Evolutionary conservation across 1,140 invertebrate species (phyloP).

Genomic region (Drosophila sucinea): DNA sequence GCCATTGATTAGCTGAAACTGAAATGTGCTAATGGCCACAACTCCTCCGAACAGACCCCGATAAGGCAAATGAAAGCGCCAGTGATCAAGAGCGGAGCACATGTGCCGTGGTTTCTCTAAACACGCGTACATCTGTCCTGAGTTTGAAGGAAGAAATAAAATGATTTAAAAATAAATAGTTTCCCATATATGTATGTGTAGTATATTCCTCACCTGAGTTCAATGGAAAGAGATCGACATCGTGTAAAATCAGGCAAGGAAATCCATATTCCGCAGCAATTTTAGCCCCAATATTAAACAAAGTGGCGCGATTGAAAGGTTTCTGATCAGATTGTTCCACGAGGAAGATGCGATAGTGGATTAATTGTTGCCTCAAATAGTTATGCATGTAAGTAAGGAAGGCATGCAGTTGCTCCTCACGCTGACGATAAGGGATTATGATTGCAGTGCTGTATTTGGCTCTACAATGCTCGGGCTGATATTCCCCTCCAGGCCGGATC

Average conservation of each 20-base stretch:
- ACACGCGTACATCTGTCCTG: conserved; percentile 96
- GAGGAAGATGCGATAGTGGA: conserved; percentile 93
- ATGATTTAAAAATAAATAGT: no score
- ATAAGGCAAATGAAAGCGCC: conserved; percentile 92
- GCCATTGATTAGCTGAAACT: conserved; percentile 93
- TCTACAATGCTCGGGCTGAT: conserved; percentile 87
- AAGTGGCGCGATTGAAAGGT: conserved; percentile 96
- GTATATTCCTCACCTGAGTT: conserved; percentile 84
- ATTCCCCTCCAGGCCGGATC: conserved; percentile 71
- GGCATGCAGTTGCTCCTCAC: conserved; percentile 90
- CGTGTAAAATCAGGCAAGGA: conserved; percentile 97
- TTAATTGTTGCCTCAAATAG: conserved; percentile 92
- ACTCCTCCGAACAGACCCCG: conserved; percentile 90
- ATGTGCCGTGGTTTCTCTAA: conserved; percentile 94
- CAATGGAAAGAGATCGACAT: conserved; percentile 96
- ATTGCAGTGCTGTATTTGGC: conserved; percentile 92
- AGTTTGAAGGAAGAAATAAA: conserved; percentile 89
- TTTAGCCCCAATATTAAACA: conserved; percentile 95
- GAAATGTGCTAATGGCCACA: conserved; percentile 88
- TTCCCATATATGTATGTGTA: no score
- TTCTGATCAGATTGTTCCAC: conserved; percentile 92
- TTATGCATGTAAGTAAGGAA: conserved; percentile 96
- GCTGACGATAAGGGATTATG: conserved; percentile 94
- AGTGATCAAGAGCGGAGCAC: conserved; percentile 95
- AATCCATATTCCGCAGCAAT: conserved; percentile 89